These are phyloP conservation scores for Mionectes macconnelli DNA, from an alignment of 2,113 vertebrate species.

Conservation along the genomic window DNA sequence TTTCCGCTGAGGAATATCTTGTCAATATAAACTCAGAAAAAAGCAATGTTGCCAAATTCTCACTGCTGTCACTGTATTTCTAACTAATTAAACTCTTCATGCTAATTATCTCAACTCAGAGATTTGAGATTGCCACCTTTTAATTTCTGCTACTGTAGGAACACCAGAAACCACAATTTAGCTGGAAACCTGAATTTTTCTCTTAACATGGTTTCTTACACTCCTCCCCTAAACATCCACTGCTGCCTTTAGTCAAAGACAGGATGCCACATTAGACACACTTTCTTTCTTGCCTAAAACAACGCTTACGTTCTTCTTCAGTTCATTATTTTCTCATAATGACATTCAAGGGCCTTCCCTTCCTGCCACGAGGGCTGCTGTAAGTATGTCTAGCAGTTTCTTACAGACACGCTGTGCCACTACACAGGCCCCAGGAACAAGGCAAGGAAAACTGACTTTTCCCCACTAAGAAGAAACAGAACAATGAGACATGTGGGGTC, in stretches of 20 bases:
- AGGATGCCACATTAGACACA: background rate
- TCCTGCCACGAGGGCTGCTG: background rate
- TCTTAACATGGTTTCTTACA: background rate
- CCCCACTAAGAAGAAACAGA: background rate
- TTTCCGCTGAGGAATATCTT: background rate
- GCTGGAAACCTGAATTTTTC: background rate
- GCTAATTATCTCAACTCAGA: background rate
- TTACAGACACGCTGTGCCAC: fast-evolving
- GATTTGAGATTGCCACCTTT: background rate
- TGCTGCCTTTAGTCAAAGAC: background rate
- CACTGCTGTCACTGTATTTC: background rate
- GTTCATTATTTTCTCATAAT: background rate
- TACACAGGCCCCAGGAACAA: background rate
- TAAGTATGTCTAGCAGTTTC: background rate
- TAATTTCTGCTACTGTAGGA: background rate
- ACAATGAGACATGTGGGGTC: background rate
- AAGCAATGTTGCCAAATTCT: background rate
- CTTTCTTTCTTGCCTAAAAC: background rate
- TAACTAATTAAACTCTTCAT: background rate
- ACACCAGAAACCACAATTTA: background rate
- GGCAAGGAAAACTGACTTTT: background rate
- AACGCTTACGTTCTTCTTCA: background rate
- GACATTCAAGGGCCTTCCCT: background rate
- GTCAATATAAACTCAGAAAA: background rate
- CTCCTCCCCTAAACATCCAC: background rate